Evolutionary conservation across 2,888 invertebrate genomes (phyloP), one percentile per base, ranked within the genome.

Genomic region (Caenorhabditis panamensis): DNA sequence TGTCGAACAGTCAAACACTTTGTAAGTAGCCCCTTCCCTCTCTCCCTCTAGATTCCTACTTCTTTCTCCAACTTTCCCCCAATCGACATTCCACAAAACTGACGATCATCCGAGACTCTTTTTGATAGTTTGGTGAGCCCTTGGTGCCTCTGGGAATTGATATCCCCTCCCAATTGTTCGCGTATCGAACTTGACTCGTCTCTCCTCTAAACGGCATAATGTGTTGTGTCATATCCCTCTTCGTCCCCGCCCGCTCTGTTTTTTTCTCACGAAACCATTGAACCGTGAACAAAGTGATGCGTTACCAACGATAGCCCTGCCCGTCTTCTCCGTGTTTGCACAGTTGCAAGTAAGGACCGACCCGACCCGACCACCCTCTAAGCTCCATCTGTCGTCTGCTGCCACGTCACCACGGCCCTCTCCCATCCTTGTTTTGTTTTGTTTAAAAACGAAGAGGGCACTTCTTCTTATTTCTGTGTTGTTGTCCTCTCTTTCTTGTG

Each of bases 1-100:
- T 28, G 62, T 86, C n/a, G 72, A 79, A 79, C 85, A 85, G 68
- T 66, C 76, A 22, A 28, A 2, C 22, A 24, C 56, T 20, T 49
- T 72, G 83, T 82, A 36, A 62, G 82, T 83, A 41, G 8, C 41
- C 31, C 31, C 9, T 41, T 41, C 41, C 59, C 49, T 63, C 5
- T 66, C 47, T 54, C 22, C 41, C 26, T 31, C 20, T n/a, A 6
- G 20, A 18, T n/a, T 18, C 16, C 16, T 16, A 3, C 49, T 5
- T 11, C 2, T 31, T 26, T 66, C 41, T 53, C 22, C 31, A n/a
- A 31, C 59, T 49, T 22, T 58, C 54, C 67, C 47, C 56, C 24
- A 58, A 47, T 68, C 49, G 31, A 44, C 28, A 64, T 37, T 36
- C 18, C 18, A 2, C 4, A n/a, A 47, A 47, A 47, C 47, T 9